Percentiles rank a stretch among this genome's conserved stretches.
Conservation (phyloP, 2,888 invertebrate genomes). For the Rotaria socialis region DNA sequence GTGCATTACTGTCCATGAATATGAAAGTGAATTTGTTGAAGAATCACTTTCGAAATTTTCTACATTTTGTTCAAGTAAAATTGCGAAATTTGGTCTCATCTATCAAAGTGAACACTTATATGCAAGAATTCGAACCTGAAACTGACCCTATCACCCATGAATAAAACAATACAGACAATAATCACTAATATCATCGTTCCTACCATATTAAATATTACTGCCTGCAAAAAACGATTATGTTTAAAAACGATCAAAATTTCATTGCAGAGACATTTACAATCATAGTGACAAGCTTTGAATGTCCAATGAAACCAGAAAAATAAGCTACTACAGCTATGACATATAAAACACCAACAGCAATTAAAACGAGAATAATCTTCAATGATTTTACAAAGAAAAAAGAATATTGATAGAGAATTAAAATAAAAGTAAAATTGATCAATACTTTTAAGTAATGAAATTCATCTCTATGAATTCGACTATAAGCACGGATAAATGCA, state of each 20-base stretch:
- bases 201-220: neutral
- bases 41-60: neutral
- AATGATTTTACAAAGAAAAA: no score
- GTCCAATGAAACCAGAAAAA: neutral
- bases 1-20: neutral
- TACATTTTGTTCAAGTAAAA: neutral
- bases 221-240: neutral
- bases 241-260: neutral
- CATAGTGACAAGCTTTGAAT: neutral
- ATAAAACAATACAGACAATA: neutral
- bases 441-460: neutral
- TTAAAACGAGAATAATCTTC: neutral
- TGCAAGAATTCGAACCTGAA: neutral
- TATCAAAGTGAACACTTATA: neutral
- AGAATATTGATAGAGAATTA: no score
- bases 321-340: neutral
- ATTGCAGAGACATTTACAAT: neutral
- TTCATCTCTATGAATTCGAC: neutral
- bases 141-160: neutral
- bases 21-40: neutral
- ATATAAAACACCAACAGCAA: neutral
- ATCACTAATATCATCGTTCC: neutral
- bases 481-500: neutral
- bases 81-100: neutral
- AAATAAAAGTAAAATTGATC: neutral